A percentile compares a stretch with the other conserved stretches of the same genome.
Conservation (phyloP, 2,113 vertebrate species). For the Catharus bicknelli region DNA sequence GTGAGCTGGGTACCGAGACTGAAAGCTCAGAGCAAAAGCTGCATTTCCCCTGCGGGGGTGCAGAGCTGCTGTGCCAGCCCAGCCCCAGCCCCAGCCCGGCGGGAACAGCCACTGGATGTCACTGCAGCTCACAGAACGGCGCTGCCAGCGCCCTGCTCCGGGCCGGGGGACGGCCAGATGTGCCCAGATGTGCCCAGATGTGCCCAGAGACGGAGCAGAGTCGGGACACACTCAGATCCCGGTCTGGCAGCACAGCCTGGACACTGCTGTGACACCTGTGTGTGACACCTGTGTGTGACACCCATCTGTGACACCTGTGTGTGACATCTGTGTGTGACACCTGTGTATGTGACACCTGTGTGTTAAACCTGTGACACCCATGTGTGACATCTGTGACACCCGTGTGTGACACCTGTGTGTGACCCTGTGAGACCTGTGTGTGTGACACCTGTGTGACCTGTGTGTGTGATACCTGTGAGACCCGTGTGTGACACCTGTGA, state of each 20-base stretch:
- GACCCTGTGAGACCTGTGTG: not conserved
- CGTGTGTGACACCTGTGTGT: too few species aligned
- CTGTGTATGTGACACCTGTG: not conserved
- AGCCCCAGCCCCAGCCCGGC: too few species aligned
- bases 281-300: too few species aligned
- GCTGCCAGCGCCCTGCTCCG: too few species aligned
- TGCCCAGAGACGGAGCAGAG: not conserved
- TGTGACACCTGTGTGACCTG: too few species aligned
- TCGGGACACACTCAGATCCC: not conserved
- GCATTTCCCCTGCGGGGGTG: not conserved
- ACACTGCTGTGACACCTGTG: not conserved
- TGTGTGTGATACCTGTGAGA: not conserved
- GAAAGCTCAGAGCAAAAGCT: not conserved
- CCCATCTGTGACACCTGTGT: not conserved
- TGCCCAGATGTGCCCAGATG: too few species aligned
- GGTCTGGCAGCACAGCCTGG: not conserved
- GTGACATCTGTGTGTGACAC: not conserved
- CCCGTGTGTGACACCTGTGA: not conserved
- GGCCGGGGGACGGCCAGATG: too few species aligned
- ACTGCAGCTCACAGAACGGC: not conserved
- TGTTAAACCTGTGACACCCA: too few species aligned
- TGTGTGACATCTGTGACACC: not conserved
- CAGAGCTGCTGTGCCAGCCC: accelerated
- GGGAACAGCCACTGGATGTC: constrained; percentile 43
- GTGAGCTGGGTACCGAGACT: not conserved